Base-by-base conservation (phyloP, 2,888 invertebrate species). In the Pecten maximus region DNA sequence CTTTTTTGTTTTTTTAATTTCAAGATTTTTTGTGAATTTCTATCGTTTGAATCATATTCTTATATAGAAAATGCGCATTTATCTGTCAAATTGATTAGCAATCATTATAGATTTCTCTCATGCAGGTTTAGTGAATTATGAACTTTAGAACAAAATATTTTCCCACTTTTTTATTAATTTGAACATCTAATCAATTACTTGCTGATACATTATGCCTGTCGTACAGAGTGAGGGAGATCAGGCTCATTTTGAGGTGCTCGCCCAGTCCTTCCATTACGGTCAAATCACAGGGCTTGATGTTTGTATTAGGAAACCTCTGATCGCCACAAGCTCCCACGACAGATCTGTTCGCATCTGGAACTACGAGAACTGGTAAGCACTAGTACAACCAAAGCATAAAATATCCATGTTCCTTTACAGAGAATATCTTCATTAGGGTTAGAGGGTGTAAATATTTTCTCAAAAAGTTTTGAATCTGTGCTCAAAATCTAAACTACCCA, bases 321-420 rank as follows among this genome's bases (percentile, higher is more conserved):
- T 99, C 92, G 98, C 99, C 97, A 99, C 99, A 0, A 97, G 97
- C 90, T 98, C 98, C 87, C 97, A 97, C 88, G 99, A 99, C 96
- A 98, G 98, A 94, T 98, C 98, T 60, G 98, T 99, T 88, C 97
- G 98, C 89, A 97, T 99, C 88, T 99, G 99, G 99, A 98, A 99
- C 96, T 99, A 98, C 96, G 98, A 98, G 97, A 98, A 98, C 0
- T 98, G 98, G 96, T 98, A 92, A 91, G 94, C 88, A 40, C 86
- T 40, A 60, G 12, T 88, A 0, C 35, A 16, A 44, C 0, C 10
- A 44, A 28, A 88, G 10, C 16, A 40, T 88, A 23, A 39, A 60
- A 23, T 48, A n/a, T n/a, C n/a, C 15, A 15, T 87, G 8, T 87
- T 87, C 23, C 15, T 12, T 39, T 19, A 48, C 19, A 48, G 48